Evolutionary conservation across 2,797 vertebrate species (phyloP), one percentile per base, ranked within the genome.

Genomic region (Centroberyx gerrardi): DNA sequence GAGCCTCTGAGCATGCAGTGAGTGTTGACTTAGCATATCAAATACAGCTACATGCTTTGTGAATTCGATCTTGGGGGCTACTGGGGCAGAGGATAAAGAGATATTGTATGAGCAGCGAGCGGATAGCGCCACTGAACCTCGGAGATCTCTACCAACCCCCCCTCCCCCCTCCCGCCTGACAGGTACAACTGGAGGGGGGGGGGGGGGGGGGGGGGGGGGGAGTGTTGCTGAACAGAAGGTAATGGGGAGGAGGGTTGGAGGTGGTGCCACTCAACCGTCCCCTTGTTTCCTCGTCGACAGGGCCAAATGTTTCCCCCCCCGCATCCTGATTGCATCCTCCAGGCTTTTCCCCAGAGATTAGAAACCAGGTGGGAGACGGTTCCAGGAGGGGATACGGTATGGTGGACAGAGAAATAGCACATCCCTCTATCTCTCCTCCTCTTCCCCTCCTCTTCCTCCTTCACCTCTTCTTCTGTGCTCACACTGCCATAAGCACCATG

Each of bases 291-390:
- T 38, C 53, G 83, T 66, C 48, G 81, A 82, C 78, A 53, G 56
- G 60, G 70, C 51, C 80, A 83, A 64, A 86, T 75, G 62, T 71
- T 72, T 73, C 62, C 46, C 72, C 73, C 65, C 69, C 63, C 17
- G 2, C 38, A 62, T 77, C 54, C 79, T 85, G 86, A 88, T 89
- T 91, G 81, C 72, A 80, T 89, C 88, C 90, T 76, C 77, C 76
- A 66, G 74, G 78, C 72, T 69, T 42, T 58, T 29, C 78, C 82
- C 82, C 66, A n/a, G 81, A 89, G 88, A 88, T 83, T 87, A 84
- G 65, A 64, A 2, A 48, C 56, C 5, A 60, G 70, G 59, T 67
- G 79, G 71, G 66, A 31, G 70, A 76, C 69, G 64, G 69, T 70
- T 69, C 73, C 84, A 82, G 80, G 69, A 31, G 15, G 29, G 40